Percentiles rank a stretch among this genome's conserved stretches.
These are phyloP conservation scores for Sepioteuthis lessoniana DNA, from an alignment of 2,888 invertebrate species.

Conservation along the genomic window DNA sequence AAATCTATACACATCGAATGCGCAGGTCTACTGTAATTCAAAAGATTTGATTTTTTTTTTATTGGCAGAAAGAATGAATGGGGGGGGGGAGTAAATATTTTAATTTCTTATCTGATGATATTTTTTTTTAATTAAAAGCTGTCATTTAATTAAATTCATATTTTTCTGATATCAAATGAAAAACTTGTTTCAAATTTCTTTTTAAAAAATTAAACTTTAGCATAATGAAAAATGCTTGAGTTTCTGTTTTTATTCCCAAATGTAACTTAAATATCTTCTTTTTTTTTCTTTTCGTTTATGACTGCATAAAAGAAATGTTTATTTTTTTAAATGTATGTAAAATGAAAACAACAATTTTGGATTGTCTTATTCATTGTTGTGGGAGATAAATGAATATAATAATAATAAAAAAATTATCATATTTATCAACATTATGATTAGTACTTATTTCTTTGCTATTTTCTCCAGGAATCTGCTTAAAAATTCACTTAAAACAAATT, in stretches of 20 bases:
- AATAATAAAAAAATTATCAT: neutral
- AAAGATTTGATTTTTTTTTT: neutral
- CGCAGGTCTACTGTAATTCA: neutral
- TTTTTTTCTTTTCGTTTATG: neutral
- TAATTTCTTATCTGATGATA: too few relatives aligned
- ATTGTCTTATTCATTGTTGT: neutral
- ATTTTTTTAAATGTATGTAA: neutral
- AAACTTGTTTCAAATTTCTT: neutral
- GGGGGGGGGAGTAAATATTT: too few relatives aligned
- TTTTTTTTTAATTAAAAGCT: neutral
- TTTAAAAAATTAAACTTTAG: neutral
- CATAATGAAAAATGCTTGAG: neutral
- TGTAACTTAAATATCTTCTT: neutral
- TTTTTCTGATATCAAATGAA: neutral
- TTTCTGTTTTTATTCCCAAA: neutral
- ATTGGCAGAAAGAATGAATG: too few relatives aligned
- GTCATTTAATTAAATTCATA: neutral
- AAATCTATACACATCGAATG: neutral
- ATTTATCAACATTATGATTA: neutral
- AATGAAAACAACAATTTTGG: neutral
- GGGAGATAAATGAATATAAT: neutral
- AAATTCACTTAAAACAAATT: too few relatives aligned
- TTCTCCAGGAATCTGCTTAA: too few relatives aligned
- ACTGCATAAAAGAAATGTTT: neutral
- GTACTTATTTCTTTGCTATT: too few relatives aligned